These are phyloP conservation scores for Magallana gigas DNA, from an alignment of 1,140 invertebrate species.

Conservation along the genomic window DNA sequence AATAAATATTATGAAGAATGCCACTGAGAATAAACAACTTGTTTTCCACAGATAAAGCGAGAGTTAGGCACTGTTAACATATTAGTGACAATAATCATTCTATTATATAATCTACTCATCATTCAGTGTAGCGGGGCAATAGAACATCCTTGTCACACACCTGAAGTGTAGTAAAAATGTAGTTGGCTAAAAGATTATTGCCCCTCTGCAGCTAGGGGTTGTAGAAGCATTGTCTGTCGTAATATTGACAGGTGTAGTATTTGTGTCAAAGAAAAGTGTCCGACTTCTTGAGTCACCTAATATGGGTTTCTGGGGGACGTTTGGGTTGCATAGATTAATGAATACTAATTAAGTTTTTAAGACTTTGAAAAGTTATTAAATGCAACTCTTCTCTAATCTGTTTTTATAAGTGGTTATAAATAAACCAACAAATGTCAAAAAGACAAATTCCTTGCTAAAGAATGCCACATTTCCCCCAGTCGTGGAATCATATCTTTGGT, in stretches of 20 bases:
- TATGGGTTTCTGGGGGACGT: no score
- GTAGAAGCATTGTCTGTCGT: background rate
- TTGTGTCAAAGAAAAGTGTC: background rate
- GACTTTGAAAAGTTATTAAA: no score
- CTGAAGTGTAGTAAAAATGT: background rate
- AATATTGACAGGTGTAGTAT: background rate
- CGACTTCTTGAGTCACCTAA: no score
- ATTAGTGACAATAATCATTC: no score
- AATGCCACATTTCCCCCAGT: background rate
- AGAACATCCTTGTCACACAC: conserved; percentile 5
- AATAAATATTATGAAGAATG: no score
- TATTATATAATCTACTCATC: background rate
- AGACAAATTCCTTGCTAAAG: background rate
- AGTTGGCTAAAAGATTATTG: background rate
- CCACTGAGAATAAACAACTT: no score
- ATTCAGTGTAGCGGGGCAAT: background rate
- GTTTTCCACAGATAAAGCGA: no score
- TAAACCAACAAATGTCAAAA: background rate
- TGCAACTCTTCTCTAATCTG: no score
- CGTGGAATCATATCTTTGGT: background rate
- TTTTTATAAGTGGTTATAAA: no score
- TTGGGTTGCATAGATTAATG: no score
- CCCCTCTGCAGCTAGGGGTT: background rate
- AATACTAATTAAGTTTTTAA: no score
- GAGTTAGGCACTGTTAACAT: no score